Evolutionary conservation across 1,140 invertebrate genomes (phyloP).

Genomic region (Pteromalus puparum): DNA sequence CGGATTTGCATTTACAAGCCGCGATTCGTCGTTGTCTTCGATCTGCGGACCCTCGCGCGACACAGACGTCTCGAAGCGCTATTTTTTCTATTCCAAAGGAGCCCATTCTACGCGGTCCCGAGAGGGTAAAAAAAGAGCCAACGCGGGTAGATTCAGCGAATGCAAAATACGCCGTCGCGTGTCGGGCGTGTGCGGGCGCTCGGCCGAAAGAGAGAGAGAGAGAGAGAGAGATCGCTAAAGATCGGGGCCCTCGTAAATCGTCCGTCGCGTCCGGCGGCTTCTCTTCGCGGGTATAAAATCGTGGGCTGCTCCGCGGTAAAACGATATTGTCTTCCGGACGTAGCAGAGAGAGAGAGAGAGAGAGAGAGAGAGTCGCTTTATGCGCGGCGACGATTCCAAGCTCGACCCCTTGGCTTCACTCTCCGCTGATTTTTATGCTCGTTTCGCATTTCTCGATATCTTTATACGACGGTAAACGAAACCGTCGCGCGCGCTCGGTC

Average conservation of each 20-base stretch:
- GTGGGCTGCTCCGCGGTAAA: slow-evolving; percentile 37
- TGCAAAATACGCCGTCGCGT: slow-evolving; percentile 27
- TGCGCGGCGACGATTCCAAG: not conserved
- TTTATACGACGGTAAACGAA: slow-evolving; percentile 41
- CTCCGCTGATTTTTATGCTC: slow-evolving; percentile 42
- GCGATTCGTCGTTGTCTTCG: not conserved
- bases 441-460: slow-evolving; percentile 49
- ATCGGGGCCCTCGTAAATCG: slow-evolving; percentile 40
- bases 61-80: not conserved
- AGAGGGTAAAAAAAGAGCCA: not conserved
- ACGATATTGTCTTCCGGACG: slow-evolving; percentile 46
- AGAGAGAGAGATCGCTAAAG: slow-evolving; percentile 32
- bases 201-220: too few relatives aligned
- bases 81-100: not conserved
- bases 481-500: not conserved
- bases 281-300: slow-evolving; percentile 36
- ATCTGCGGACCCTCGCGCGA: not conserved
- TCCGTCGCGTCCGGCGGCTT: not conserved
- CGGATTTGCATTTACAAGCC: not conserved
- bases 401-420: slow-evolving; percentile 41
- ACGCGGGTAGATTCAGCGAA: slow-evolving; percentile 16
- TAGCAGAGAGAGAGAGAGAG: too few relatives aligned
- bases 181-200: not conserved
- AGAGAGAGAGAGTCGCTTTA: slow-evolving; percentile 4
- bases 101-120: not conserved